phyloP scores from a whole-genome alignment of 2,797 vertebrate genomes.

The Cyprinella venusta region DNA sequence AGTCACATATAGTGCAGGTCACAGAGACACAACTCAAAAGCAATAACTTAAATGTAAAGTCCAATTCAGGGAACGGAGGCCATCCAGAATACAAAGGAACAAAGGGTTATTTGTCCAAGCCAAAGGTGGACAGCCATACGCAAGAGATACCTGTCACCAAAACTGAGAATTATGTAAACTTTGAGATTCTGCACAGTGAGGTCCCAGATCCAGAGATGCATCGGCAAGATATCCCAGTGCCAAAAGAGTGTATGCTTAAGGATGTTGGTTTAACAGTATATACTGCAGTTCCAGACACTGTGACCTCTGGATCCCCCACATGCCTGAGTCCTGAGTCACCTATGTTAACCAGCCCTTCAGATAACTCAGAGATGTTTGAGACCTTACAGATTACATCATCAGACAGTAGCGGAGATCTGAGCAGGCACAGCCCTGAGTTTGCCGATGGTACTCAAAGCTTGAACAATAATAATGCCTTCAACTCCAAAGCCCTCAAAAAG shows the following conservation, averaged over 20 bases:
- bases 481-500: constrained; percentile 41
- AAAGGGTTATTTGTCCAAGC: constrained; percentile 65
- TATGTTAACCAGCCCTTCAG: constrained; percentile 72
- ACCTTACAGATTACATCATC: constrained; percentile 62
- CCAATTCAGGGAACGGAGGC: constrained; percentile 69
- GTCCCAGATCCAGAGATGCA: constrained; percentile 64
- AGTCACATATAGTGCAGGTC: constrained; percentile 37
- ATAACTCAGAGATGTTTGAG: constrained; percentile 65
- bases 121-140: constrained; percentile 60
- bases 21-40: constrained; percentile 67
- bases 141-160: constrained; percentile 57
- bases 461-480: constrained; percentile 40
- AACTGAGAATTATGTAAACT: constrained; percentile 58
- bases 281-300: constrained; percentile 67
- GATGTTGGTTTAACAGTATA: constrained; percentile 82
- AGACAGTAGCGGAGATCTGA: constrained; percentile 63
- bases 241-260: constrained; percentile 77
- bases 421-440: constrained; percentile 56
- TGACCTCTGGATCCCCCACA: constrained; percentile 72
- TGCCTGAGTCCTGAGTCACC: constrained; percentile 73
- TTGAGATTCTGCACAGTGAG: constrained; percentile 50
- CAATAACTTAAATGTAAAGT: constrained; percentile 65
- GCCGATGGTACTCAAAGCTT: constrained; percentile 32
- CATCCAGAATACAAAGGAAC: constrained; percentile 68
- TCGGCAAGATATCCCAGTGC: constrained; percentile 79